Evolutionary conservation across 1,140 invertebrate genomes (phyloP), one percentile per base, ranked within the genome.

Genomic region (Hycleus cichorii): DNA sequence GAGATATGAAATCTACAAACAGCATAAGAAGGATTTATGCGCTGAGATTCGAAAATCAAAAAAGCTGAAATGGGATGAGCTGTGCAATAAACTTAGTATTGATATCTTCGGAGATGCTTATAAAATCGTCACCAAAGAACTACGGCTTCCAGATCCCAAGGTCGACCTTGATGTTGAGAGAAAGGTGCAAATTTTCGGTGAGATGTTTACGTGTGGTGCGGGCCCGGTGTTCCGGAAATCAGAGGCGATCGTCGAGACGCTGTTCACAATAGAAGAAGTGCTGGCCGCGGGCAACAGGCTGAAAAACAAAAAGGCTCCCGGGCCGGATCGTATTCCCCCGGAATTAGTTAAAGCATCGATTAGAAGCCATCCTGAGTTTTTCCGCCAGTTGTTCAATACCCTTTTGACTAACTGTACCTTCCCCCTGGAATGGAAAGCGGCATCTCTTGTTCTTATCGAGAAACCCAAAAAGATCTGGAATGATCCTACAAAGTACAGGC

Each of bases 251-350:
- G 38, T 1, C 1, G 5, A 39, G 38, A 10, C 5, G 5, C 5
- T 7, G 5, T 5, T 27, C 39, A 38, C 32, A 6, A 8, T 9
- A 0, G 58, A 55, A 32, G 58, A 56, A 25, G 4, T 56, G n/a
- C 4, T 39, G 32, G 18, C 7, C 9, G 39, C 49, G 5, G 49
- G 18, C 12, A 26, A 48, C 3, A 51, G 38, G 12, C 32, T 61
- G 6, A 61, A 61, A 42, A 8, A 0, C 9, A 50, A 44, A 39
- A 52, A 40, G 42, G 48, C 59, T 7, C 54, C 54, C 2, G 55
- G 59, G 3, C 46, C 54, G 9, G 59, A 61, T 26, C 46, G 51
- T 9, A 3, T 54, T 9, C 39, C 39, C 4, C 39, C 43, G 11
- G 49, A 26, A 10, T 24, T 52, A 0, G 2, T 52, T 10, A 52